These are phyloP conservation scores for Rhinogobio ventralis DNA, from an alignment of 2,797 vertebrate species.

Conservation along the genomic window DNA sequence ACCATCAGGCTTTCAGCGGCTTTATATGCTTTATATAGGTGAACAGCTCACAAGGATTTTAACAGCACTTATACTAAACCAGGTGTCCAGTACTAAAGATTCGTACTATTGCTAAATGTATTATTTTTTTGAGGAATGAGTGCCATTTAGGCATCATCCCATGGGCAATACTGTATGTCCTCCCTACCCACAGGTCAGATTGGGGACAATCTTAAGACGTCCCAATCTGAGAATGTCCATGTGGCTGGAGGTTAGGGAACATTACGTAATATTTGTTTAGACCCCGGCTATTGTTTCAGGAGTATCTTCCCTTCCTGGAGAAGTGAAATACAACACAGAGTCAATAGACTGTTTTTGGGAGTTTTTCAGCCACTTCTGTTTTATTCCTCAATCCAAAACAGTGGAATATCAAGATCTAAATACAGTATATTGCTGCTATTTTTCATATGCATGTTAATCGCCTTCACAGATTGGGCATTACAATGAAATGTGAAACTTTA, in stretches of 20 bases:
- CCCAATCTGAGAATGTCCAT: constrained; percentile 16
- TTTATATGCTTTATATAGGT: background rate
- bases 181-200: background rate
- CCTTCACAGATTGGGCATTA: background rate
- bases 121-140: background rate
- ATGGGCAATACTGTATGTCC: background rate
- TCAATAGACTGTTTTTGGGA: background rate
- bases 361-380: background rate
- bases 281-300: constrained; percentile 75
- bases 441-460: background rate
- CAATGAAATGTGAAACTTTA: background rate
- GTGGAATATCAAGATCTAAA: background rate
- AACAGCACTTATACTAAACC: background rate
- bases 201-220: background rate
- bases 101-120: background rate
- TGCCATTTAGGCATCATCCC: background rate
- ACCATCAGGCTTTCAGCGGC: background rate
- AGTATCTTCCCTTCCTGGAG: constrained; percentile 73
- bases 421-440: background rate
- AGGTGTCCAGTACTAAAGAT: background rate
- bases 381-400: background rate
- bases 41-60: background rate
- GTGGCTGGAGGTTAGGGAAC: constrained; percentile 10
- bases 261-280: constrained; percentile 72
- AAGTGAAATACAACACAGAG: constrained; percentile 50